Evolutionary conservation across 2,797 vertebrate species (phyloP), one percentile per base, ranked within the genome.

Genomic region (Chiroxiphia lanceolata): DNA sequence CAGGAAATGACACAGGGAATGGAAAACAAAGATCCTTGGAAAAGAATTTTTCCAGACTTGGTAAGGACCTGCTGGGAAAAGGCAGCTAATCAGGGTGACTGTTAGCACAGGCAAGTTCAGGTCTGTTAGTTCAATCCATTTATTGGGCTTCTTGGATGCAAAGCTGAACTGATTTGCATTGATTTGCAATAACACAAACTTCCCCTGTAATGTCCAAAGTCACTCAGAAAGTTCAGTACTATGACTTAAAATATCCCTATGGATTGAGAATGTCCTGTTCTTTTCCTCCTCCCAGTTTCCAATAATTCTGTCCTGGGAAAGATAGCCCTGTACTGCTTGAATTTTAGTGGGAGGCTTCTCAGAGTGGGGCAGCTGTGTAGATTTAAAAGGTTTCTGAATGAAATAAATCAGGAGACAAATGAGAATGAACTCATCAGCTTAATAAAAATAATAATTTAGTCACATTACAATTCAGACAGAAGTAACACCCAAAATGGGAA

Each of bases 361-460:
- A 22, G 74, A 36, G 33, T 40, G 71, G 63, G 72, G 74, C 60
- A 70, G 25, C 40, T 48, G 59, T 45, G 34, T 50, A 64, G n/a
- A 18, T 81, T 65, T 78, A 22, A 69, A 54, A 83, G 42, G 11
- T 36, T 89, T 61, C 71, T 87, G 59, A 89, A 91, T 27, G 3
- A 83, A 87, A 80, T 8, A 16, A 71, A 51, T 47, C 61, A 38
- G 14, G 60, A 80, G 45, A 77, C n/a, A 88, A 91, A 90, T 59
- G 57, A 88, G 61, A 65, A 20, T 47, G 11, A 93, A 63, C 72
- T 81, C 69, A 82, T 89, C 67, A 69, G 26, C 54, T 83, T 88
- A 94, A 95, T 65, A 72, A 92, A 88, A 94, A 90, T 51, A 94
- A 63, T 51, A 61, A 92, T 89, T 96, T 82, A 86, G 42, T 61